Percentiles rank a stretch among this genome's conserved stretches.
These are phyloP conservation scores for Pristionchus mayeri DNA, from an alignment of 2,888 invertebrate species.

Conservation along the genomic window DNA sequence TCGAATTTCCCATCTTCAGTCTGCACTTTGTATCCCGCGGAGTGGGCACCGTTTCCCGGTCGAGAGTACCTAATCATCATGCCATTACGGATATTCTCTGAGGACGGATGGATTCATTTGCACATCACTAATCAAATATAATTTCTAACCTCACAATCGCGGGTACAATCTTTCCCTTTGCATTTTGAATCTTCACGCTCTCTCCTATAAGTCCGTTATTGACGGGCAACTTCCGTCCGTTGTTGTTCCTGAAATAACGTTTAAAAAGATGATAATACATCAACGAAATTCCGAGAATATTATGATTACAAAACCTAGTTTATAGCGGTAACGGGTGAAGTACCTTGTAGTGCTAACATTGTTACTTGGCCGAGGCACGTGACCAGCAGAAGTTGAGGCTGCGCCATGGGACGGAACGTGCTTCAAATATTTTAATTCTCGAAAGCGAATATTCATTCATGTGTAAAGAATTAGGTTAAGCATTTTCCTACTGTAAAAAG, in stretches of 20 bases:
- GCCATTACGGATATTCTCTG: no score
- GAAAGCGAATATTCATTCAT: no score
- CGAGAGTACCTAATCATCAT: conserved; percentile 39
- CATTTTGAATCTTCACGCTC: conserved; percentile 53
- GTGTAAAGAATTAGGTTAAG: no score
- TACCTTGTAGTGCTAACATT: not conserved
- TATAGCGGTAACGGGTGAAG: no score
- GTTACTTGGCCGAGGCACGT: not conserved
- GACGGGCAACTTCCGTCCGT: not conserved
- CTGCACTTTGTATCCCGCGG: conserved; percentile 44
- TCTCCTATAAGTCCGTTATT: conserved; percentile 53
- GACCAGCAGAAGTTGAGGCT: not conserved
- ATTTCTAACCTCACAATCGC: conserved; percentile 50
- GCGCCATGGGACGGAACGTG: not conserved
- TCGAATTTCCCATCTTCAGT: conserved; percentile 37
- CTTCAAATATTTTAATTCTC: not conserved
- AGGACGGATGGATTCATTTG: no score
- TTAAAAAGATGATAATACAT: no score
- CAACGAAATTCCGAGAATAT: no score
- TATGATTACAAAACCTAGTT: no score
- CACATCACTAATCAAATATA: not conserved
- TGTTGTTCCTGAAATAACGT: no score
- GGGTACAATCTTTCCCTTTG: conserved; percentile 46
- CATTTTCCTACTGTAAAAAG: no score
- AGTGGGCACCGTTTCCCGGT: not conserved